Conservation (phyloP, 1,140 invertebrate genomes). For the Drosophila pectinifera region DNA sequence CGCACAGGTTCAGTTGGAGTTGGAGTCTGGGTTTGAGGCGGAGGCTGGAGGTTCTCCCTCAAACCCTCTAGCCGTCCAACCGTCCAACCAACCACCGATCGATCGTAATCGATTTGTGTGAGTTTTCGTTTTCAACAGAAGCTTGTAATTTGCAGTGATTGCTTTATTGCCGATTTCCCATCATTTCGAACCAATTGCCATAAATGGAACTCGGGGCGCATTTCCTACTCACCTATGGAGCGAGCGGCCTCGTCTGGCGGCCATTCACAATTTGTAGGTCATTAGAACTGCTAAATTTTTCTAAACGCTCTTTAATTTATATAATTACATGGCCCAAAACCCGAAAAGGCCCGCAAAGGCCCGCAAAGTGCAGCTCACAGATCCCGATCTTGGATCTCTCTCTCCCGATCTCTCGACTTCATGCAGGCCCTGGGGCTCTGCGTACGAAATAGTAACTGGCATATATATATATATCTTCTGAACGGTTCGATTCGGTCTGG, state of each 20-base stretch:
- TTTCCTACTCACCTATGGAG: constrained; percentile 14
- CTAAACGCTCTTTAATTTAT: constrained; percentile 71
- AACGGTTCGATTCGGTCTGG: constrained; percentile 37
- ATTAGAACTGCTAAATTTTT: constrained; percentile 69
- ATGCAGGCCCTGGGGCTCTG: constrained; percentile 24
- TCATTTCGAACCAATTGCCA: constrained; percentile 52
- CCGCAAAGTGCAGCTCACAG: constrained; percentile 39
- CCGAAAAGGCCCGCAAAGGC: constrained; percentile 35
- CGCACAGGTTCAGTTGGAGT: not conserved
- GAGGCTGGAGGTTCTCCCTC: not conserved
- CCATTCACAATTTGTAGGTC: constrained; percentile 64
- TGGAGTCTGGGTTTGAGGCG: not conserved
- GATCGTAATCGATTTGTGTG: constrained; percentile 29
- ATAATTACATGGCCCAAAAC: constrained; percentile 58
- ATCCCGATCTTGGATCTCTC: no score
- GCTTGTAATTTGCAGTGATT: constrained; percentile 71
- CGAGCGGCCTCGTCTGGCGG: constrained; percentile 4
- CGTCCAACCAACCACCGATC: not conserved
- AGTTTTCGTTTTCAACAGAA: constrained; percentile 69
- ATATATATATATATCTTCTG: not conserved
- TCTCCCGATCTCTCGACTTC: constrained; percentile 1
- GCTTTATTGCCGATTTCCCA: constrained; percentile 54
- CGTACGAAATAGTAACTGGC: not conserved
- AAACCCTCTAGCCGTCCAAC: no score
- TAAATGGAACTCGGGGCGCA: constrained; percentile 41